Conservation (phyloP, 2,888 invertebrate genomes). For the Pediacus dermestoides region DNA sequence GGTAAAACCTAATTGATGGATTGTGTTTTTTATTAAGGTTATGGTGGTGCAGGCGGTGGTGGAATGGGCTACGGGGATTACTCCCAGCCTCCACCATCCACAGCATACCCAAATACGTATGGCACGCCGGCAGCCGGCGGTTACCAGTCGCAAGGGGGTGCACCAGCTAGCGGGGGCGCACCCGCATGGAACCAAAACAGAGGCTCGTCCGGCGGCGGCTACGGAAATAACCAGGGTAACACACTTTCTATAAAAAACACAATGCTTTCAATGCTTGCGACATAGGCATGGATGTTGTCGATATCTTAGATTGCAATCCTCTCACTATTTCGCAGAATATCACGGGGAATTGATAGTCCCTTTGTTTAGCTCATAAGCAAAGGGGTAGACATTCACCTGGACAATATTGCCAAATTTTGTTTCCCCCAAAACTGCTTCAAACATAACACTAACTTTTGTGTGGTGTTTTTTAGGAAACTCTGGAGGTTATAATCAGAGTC, state of each 20-base stretch:
- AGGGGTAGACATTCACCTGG: slow-evolving; percentile 44
- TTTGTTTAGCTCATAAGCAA: slow-evolving; percentile 36
- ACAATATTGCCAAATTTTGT: slow-evolving; percentile 33
- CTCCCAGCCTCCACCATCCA: slow-evolving; percentile 43
- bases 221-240: slow-evolving; percentile 38
- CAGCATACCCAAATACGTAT: slow-evolving; percentile 35
- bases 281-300: slow-evolving; percentile 45
- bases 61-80: slow-evolving; percentile 37
- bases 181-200: slow-evolving; percentile 36
- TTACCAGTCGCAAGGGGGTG: slow-evolving; percentile 13
- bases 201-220: slow-evolving; percentile 30
- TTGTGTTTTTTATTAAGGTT: slow-evolving; percentile 3
- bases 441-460: slow-evolving; percentile 5
- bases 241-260: slow-evolving; percentile 9
- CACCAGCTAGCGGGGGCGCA: slow-evolving; percentile 26
- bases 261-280: slow-evolving; percentile 25
- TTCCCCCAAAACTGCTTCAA: slow-evolving; percentile 2
- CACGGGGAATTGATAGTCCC: slow-evolving; percentile 46
- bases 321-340: slow-evolving; percentile 45
- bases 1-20: too few species aligned
- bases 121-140: slow-evolving; percentile 27
- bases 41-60: slow-evolving; percentile 20
- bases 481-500: slow-evolving; percentile 13
- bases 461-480: slow-evolving; percentile 12
- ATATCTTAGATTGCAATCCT: slow-evolving; percentile 33